phyloP scores from a whole-genome alignment of 2,797 vertebrate species.

The Malacoraja senta region DNA sequence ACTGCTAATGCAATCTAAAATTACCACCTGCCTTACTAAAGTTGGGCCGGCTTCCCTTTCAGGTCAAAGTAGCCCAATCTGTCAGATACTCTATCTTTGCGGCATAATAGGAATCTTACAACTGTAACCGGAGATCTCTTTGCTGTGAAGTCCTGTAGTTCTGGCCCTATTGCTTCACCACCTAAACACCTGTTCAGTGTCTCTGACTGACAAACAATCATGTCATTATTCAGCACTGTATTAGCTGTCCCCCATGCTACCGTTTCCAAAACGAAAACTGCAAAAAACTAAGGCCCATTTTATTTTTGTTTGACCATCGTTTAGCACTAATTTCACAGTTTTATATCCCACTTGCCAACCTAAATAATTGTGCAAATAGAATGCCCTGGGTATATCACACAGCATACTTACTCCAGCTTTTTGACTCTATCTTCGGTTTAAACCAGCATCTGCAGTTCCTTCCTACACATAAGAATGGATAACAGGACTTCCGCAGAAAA shows the following conservation, averaged over 20 bases:
- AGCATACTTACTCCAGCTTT: no score
- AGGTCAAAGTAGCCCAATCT: conserved; percentile 39
- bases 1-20: conserved; percentile 45
- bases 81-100: conserved; percentile 41
- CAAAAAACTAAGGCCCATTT: conserved; percentile 44
- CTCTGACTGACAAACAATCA: conserved; percentile 54
- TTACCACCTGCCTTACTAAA: conserved; percentile 48
- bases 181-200: conserved; percentile 54
- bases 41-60: conserved; percentile 45
- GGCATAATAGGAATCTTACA: conserved; percentile 45
- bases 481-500: not conserved
- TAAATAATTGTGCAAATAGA: not conserved
- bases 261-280: conserved; percentile 41
- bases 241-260: conserved; percentile 46
- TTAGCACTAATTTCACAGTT: conserved; percentile 40
- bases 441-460: no score
- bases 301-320: conserved; percentile 41
- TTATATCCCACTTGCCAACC: not conserved
- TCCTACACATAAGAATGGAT: not conserved
- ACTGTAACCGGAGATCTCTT: conserved; percentile 51
- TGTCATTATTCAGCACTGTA: conserved; percentile 51
- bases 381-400: not conserved
- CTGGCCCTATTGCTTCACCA: conserved; percentile 42
- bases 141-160: conserved; percentile 43
- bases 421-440: no score